Conservation (phyloP, 2,797 vertebrate species). For the Acrocephalus scirpaceus region DNA sequence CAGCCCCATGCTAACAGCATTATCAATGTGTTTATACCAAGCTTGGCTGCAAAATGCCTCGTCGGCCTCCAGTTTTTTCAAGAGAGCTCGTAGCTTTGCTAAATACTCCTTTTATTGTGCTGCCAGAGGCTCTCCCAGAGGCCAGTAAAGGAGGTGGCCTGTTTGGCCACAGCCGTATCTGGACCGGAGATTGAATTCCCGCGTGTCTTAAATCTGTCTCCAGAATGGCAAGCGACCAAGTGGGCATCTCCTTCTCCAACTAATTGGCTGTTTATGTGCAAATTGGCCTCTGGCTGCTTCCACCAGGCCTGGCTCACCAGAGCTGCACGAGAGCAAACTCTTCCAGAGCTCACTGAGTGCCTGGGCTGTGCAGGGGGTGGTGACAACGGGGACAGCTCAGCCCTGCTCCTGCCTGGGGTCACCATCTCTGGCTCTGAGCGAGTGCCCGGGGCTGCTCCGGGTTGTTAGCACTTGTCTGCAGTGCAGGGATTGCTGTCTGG, state of each 20-base stretch:
- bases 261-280: neutral
- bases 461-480: neutral
- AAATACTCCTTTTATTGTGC: conserved; percentile 48
- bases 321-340: accelerated
- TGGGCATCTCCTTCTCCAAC: neutral
- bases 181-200: conserved; percentile 5
- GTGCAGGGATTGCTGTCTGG: neutral
- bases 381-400: neutral
- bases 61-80: neutral
- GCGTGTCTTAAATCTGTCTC: conserved; percentile 17
- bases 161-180: neutral
- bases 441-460: neutral
- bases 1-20: neutral
- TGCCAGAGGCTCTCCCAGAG: conserved; percentile 36
- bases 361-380: neutral
- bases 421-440: neutral
- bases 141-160: conserved; percentile 14
- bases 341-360: accelerated
- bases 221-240: conserved; percentile 1
- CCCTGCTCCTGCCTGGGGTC: neutral
- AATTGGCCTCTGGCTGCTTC: neutral
- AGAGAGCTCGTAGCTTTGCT: neutral
- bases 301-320: neutral
- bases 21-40: conserved; percentile 33
- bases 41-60: conserved; percentile 49